Evolutionary conservation across 1,140 invertebrate genomes (phyloP), one percentile per base, ranked within the genome.

Genomic region (Hyles euphorbiae): DNA sequence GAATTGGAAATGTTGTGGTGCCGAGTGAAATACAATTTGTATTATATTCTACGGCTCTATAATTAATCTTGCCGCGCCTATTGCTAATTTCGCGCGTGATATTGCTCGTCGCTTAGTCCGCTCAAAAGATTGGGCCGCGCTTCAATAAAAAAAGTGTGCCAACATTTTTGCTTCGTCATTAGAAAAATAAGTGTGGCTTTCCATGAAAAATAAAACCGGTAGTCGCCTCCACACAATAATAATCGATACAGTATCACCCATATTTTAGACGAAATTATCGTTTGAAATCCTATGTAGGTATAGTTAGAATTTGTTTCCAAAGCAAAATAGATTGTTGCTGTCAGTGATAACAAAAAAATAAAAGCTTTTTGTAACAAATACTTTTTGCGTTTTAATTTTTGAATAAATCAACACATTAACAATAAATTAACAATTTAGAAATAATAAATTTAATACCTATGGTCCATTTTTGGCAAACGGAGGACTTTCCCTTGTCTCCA

Each of bases 381-480:
- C 34, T 53, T 3, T 11, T 53, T 54, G 22, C 22, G 22, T 22
- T 22, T 22, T 22, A 22, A 22, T 22, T 22, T 45, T 52, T 47
- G 40, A 7, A 48, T 56, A n/a, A 47, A 11, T 34, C 34, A 50
- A 22, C 3, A 51, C 34, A 53, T 34, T 52, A 9, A 53, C 34
- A 34, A 40, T 40, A 5, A 5, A 5, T 5, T 8, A 40, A 40
- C 36, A 40, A 40, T 40, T 40, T 40, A 5, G 5, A 5, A 43
- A 52, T n/a, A 11, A n/a, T 48, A 48, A 12, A 11, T 6, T 48
- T 57, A n/a, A 12, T 5, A 44, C 32, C 52, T 65, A 85, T 3
- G 76, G 74, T 22, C 80, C 80, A 63, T 78, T 77, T 65, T 56
- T 78, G 9, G 80, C 83, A 58, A 76, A 87, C 3, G 81, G 83